A percentile compares a stretch with the other conserved stretches of the same genome.
These are phyloP conservation scores for Ferrisia virgata DNA, from an alignment of 2,888 invertebrate genomes.

Conservation along the genomic window DNA sequence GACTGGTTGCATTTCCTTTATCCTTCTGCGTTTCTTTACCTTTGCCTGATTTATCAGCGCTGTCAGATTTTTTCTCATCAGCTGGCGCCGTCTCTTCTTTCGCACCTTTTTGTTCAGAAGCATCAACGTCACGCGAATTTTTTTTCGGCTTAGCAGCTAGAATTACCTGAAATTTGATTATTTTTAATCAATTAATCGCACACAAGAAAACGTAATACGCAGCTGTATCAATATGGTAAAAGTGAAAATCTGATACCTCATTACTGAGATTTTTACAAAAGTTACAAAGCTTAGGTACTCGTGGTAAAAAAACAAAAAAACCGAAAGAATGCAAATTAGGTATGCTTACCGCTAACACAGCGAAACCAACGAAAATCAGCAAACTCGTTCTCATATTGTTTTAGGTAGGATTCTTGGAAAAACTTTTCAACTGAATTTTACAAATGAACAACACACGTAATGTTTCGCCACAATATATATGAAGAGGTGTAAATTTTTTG, in stretches of 20 bases:
- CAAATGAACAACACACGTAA: background rate
- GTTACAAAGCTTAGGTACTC: background rate
- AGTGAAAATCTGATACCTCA: no score
- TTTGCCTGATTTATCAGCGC: no score
- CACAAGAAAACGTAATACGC: no score
- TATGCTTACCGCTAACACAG: background rate
- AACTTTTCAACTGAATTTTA: background rate
- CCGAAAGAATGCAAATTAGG: no score
- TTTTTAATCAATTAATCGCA: background rate
- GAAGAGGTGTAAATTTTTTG: background rate
- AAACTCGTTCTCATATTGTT: background rate
- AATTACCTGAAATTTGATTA: background rate
- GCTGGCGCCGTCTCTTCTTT: background rate
- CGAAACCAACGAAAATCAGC: background rate
- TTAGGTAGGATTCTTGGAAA: background rate
- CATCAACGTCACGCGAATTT: background rate
- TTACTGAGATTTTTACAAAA: no score
- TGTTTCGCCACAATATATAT: background rate
- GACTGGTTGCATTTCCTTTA: no score
- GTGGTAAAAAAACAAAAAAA: background rate
- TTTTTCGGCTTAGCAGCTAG: background rate
- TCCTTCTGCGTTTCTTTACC: no score
- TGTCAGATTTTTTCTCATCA: background rate
- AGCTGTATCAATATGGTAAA: no score
- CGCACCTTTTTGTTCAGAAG: background rate